Evolutionary conservation across 2,888 invertebrate species (phyloP).

Genomic region (Brachyptera risi): DNA sequence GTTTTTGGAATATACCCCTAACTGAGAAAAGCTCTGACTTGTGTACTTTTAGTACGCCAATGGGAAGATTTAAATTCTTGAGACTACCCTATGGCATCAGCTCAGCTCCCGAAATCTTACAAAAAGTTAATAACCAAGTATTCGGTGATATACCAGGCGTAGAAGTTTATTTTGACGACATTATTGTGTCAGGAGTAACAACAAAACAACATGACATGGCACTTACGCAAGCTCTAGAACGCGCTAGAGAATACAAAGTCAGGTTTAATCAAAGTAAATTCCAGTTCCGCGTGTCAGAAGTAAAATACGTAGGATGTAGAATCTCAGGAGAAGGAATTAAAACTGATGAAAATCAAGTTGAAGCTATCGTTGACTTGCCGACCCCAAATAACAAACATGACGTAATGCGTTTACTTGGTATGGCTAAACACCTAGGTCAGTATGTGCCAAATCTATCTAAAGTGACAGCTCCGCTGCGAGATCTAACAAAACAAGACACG

Average conservation of each 20-base stretch:
- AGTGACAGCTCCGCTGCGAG: slow-evolving; percentile 23
- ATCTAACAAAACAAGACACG: slow-evolving; percentile 17
- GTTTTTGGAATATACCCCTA: slow-evolving; percentile 23
- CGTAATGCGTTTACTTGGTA: slow-evolving; percentile 10
- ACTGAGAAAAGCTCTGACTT: slow-evolving; percentile 15
- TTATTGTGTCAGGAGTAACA: slow-evolving; percentile 26
- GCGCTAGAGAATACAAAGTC: slow-evolving; percentile 2
- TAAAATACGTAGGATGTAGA: slow-evolving; percentile 6
- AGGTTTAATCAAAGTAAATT: no score
- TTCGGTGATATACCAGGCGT: slow-evolving; percentile 28
- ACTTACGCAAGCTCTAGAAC: slow-evolving; percentile 9
- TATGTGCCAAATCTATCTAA: slow-evolving; percentile 8
- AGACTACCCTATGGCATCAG: slow-evolving; percentile 27
- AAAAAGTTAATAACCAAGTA: slow-evolving; percentile 19
- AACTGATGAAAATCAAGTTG: not conserved
- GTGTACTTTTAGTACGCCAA: slow-evolving; percentile 26
- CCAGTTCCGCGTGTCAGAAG: not conserved
- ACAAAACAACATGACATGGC: slow-evolving; percentile 27
- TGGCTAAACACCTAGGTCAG: slow-evolving; percentile 17
- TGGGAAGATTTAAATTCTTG: slow-evolving; percentile 22
- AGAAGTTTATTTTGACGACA: slow-evolving; percentile 25
- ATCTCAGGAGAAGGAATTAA: not conserved
- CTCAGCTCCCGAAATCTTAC: no score
- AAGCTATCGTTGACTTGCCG: not conserved
- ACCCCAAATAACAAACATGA: slow-evolving; percentile 3